A percentile compares a stretch with the other conserved stretches of the same genome.
These are phyloP conservation scores for Pammene aurita DNA, from an alignment of 2,888 invertebrate genomes.

Conservation along the genomic window DNA sequence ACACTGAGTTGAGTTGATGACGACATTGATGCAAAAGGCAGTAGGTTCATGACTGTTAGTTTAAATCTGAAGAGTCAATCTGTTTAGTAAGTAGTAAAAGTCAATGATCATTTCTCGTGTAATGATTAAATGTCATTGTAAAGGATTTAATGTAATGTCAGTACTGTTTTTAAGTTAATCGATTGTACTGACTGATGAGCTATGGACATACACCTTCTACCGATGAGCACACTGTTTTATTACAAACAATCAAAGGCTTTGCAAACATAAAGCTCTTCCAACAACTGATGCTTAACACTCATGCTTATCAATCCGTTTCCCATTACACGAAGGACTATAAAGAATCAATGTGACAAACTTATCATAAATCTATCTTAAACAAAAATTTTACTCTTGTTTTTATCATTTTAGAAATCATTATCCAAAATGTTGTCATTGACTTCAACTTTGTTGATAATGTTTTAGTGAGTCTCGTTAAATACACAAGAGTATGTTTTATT, in stretches of 20 bases:
- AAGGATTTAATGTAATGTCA: slow-evolving; percentile 35
- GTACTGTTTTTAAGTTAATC: slow-evolving; percentile 32
- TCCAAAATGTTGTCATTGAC: neutral
- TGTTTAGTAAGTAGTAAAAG: slow-evolving; percentile 26
- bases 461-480: neutral
- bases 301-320: slow-evolving; percentile 50
- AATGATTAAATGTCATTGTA: slow-evolving; percentile 36
- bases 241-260: slow-evolving; percentile 56
- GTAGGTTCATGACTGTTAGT: slow-evolving; percentile 39
- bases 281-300: slow-evolving; percentile 51
- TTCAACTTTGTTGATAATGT: neutral
- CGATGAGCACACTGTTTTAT: slow-evolving; percentile 50
- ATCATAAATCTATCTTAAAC: neutral
- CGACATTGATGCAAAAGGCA: slow-evolving; percentile 38
- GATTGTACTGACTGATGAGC: slow-evolving; percentile 42
- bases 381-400: neutral
- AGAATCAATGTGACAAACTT: slow-evolving; percentile 27
- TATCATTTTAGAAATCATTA: neutral
- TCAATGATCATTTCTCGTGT: slow-evolving; percentile 22
- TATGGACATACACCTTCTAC: slow-evolving; percentile 45
- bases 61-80: slow-evolving; percentile 33
- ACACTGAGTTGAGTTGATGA: slow-evolving; percentile 38
- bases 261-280: slow-evolving; percentile 45
- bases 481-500: neutral
- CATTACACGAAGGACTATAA: slow-evolving; percentile 38